Evolutionary conservation across 2,113 vertebrate genomes (phyloP), one percentile per base, ranked within the genome.

Genomic region (Pseudorectes ferrugineus): DNA sequence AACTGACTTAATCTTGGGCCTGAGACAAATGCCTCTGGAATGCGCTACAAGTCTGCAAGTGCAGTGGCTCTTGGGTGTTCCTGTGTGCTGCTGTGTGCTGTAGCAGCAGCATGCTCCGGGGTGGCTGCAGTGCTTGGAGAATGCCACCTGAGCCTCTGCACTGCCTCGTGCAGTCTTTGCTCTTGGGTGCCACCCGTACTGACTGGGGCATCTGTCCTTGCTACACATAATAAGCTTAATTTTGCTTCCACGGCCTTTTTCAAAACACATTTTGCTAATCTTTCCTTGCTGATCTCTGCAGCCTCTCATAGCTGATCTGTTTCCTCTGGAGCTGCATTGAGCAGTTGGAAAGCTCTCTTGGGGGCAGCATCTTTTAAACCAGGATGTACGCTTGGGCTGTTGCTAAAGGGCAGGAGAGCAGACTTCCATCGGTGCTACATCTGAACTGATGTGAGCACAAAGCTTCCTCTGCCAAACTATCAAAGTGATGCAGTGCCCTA

Each of bases 71-170:
- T 52, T 55, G 3, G 48, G 11, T 78, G 74, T 73, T 81, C 52
- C 14, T 6, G 0, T 59, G 40, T 4, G 1, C 33, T 3, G 1
- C 33, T 31, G 2, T 42, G 10, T 59, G 14, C 28, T 48, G 28
- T 35, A 45, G 31, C 4, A 31, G 16, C 26, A 48, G n/a, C 48
- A 29, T 1, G 0, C 9, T 4, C 13, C 10, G 20, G 45, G 15
- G 17, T 88, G 62, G 36, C 52, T 59, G 59, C 48, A 40, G 9
- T 40, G 40, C 26, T 59, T 35, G 21, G 38, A 74, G 26, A 26
- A 33, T 61, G 31, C 18, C 42, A 25, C 22, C 59, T 62, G 42
- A 88, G 28, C 45, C 46, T 70, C n/a, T 26, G 0, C 16, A 18
- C 12, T 49, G n/a, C 51, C 11, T 36, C 13, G 24, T 28, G n/a